Conservation (phyloP, 1,140 invertebrate species). For the Dryas iulia region DNA sequence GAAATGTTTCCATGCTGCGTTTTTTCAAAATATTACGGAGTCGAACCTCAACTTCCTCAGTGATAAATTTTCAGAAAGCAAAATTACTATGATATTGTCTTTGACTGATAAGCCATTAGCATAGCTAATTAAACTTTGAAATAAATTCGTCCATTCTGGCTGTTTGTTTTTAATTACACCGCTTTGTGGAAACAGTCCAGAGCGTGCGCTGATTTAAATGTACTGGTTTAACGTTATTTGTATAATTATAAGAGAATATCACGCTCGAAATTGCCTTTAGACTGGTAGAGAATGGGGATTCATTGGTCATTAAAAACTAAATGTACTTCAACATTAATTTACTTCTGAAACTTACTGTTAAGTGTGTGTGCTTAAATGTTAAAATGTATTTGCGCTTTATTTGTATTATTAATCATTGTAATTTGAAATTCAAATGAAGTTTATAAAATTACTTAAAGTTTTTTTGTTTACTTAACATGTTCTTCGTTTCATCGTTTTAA, state of each 20-base stretch:
- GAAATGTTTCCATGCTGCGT: too few species aligned
- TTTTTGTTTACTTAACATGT: too few species aligned
- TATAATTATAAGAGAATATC: conserved; percentile 9
- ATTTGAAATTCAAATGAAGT: too few species aligned
- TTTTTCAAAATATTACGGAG: too few species aligned
- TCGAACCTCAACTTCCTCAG: neutral
- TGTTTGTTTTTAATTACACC: conserved; percentile 46
- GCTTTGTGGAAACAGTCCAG: conserved; percentile 31
- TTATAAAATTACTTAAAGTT: too few species aligned
- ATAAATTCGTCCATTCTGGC: conserved; percentile 34
- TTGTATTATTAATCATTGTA: too few species aligned
- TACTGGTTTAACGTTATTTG: conserved; percentile 20
- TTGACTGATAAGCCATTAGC: conserved; percentile 32
- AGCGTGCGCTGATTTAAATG: conserved; percentile 20
- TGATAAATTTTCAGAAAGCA: neutral
- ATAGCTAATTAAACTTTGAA: conserved; percentile 42
- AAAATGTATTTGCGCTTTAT: too few species aligned
- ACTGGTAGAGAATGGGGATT: neutral
- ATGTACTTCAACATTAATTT: neutral
- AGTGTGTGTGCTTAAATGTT: too few species aligned
- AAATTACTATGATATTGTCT: neutral
- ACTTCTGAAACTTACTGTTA: neutral
- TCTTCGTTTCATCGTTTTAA: too few species aligned
- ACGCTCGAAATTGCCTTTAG: conserved; percentile 10
- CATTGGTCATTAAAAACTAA: neutral